Conservation (phyloP, 2,113 vertebrate species). For the Perccottus glenii region DNA sequence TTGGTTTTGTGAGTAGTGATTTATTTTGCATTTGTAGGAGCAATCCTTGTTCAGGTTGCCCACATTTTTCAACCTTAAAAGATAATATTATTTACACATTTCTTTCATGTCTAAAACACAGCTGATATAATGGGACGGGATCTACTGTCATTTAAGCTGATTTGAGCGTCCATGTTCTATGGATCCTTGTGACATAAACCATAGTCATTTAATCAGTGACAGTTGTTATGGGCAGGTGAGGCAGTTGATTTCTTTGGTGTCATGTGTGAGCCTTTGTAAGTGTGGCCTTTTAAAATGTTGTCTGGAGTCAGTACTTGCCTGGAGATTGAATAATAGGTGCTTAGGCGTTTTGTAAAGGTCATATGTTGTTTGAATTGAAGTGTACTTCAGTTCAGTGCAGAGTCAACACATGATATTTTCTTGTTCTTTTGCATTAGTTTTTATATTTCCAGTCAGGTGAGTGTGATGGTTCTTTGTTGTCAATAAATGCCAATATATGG, state of each 20-base stretch:
- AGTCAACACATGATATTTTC: conserved; percentile 7
- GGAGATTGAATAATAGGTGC: conserved; percentile 31
- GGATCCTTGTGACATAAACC: conserved; percentile 20
- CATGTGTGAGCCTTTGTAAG: neutral
- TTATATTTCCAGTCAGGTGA: neutral
- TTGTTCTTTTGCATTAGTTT: neutral
- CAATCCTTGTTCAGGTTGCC: too few relatives aligned
- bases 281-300: conserved; percentile 2
- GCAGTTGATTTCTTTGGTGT: neutral
- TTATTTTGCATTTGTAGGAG: neutral
- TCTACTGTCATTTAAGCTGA: conserved; percentile 36
- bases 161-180: conserved; percentile 34
- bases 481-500: too few relatives aligned
- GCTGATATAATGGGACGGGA: too few relatives aligned
- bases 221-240: conserved; percentile 19
- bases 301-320: conserved; percentile 16
- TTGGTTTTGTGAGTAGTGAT: neutral
- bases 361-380: conserved; percentile 6
- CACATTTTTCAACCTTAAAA: too few relatives aligned
- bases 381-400: conserved; percentile 6
- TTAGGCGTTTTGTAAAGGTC: conserved; percentile 20
- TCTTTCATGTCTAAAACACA: too few relatives aligned
- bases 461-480: too few relatives aligned
- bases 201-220: conserved; percentile 31
- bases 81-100: too few relatives aligned